Conservation (phyloP, 2,888 invertebrate genomes). For the Amaurobius ferox region DNA sequence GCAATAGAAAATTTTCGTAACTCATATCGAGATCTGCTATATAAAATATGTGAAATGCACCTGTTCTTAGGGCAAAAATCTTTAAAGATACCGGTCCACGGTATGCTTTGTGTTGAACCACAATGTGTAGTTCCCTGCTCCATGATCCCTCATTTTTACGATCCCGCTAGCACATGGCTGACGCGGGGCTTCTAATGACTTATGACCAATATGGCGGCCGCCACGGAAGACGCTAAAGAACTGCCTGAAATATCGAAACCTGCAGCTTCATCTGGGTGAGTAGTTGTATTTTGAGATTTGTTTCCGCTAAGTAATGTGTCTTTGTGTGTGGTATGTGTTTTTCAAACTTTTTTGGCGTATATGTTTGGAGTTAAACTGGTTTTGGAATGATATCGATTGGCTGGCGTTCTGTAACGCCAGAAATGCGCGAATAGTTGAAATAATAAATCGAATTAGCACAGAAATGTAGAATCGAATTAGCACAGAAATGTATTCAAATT, state of each 20-base stretch:
- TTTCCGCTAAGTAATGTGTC: conserved; percentile 13
- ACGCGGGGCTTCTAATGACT: conserved; percentile 48
- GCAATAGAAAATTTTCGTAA: too few relatives aligned
- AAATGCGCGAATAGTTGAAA: conserved; percentile 5
- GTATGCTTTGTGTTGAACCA: too few relatives aligned
- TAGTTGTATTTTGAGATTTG: conserved; percentile 14
- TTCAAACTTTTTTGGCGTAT: background rate
- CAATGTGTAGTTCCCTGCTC: background rate
- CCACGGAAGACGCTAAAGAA: conserved; percentile 47
- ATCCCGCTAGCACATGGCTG: conserved; percentile 17
- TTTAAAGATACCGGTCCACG: too few relatives aligned
- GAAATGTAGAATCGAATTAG: too few relatives aligned
- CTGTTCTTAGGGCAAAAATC: too few relatives aligned
- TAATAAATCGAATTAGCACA: background rate
- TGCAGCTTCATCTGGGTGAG: conserved; percentile 31
- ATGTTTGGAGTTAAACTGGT: conserved; percentile 26
- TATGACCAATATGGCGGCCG: conserved; percentile 67
- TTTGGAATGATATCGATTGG: conserved; percentile 41
- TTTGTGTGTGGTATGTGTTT: conserved; percentile 3
- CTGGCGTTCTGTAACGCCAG: background rate
- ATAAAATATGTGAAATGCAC: too few relatives aligned
- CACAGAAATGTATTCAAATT: too few relatives aligned
- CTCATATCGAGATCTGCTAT: too few relatives aligned
- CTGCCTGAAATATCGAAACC: conserved; percentile 19
- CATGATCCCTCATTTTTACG: background rate